Evolutionary conservation across 2,888 invertebrate genomes (phyloP), one percentile per base, ranked within the genome.

Genomic region (Prosopocoilus inquinatus): DNA sequence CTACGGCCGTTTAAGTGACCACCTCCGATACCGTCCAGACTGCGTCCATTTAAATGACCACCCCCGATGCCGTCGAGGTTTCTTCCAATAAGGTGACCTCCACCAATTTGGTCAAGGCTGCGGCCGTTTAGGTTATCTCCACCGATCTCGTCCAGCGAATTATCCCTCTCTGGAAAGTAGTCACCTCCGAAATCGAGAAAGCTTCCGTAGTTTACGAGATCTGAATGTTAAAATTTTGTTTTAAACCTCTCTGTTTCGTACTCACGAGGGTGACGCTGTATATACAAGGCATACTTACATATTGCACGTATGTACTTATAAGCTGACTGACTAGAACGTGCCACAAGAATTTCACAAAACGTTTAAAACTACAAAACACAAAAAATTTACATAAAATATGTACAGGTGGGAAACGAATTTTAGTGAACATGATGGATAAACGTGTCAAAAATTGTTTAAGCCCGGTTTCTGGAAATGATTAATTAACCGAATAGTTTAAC

Each of bases 161-260:
- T 28, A 5, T 28, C 48, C 51, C 64, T 53, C 9, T 64, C 63
- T 2, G 38, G 51, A 20, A 64, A 48, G 48, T 56, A 49, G n/a
- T 58, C 61, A 5, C 62, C 62, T n/a, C 59, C 64, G 46, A 65
- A 62, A 12, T 51, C 53, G 13, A 64, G 62, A 1, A 63, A 32
- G 9, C 50, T 54, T 39, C 66, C 50, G 12, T 28, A 28, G 20
- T 28, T 28, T 28, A 28, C 20, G 5, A 28, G 20, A 28, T 28
- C 20, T 28, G 7, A 28, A 28, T 28, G 20, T 28, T n/a, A 3
- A 28, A 20, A 20, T 20, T 28, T 15, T 47, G 3, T 3, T 38
- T 34, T 39, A 62, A 43, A n/a, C 57, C 39, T 9, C 55, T 57
- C 1, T 57, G 2, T 28, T 28, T 1, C 3, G 20, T 28, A 5